Base-by-base conservation (phyloP, 2,888 invertebrate genomes). In the Pterostichus niger region DNA sequence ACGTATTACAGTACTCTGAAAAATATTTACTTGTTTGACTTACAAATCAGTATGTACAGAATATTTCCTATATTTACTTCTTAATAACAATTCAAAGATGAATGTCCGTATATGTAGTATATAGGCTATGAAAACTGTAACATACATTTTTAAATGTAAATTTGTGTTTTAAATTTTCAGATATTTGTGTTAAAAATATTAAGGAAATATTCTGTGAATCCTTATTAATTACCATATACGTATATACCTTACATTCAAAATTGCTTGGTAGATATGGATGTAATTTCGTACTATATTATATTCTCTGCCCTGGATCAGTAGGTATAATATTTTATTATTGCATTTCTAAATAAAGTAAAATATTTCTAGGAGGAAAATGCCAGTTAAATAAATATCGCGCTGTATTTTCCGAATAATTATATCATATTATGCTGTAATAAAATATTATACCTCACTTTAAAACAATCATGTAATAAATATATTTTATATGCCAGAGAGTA, bases 401-500 rank as follows among this genome's bases (percentile, higher is more conserved):
- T 40, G 9, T 40, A 40, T 40, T 40, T 40, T 40, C 6, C 40
- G 40, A 7, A 7, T 40, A 3, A 3, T 40, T 40, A 40, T 40
- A 40, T 40, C 6, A 7, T 9, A 40, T 9, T 6, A 40, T 40
- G 40, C 40, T 40, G 40, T 40, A 40, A 40, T 33, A 44, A 61
- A 61, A 61, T n/a, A 73, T 73, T 13, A 73, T 73, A 40, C 40
- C 0, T 40, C 40, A 40, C 6, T 40, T 40, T 54, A 31, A 52
- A 68, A 49, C 46, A 79, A 35, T 68, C 68, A 35, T 56, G 35
- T 76, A 33, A 44, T 54, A 76, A 24, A 56, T 52, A 17, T 33
- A 56, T 59, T 35, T 77, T 56, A 59, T 35, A 17, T 24, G 35
- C 49, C 71, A 52, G 44, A 49, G 49, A 35, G 9, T 35, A 64